phyloP scores from a whole-genome alignment of 2,888 invertebrate species.

The Folsomia manolachei region DNA sequence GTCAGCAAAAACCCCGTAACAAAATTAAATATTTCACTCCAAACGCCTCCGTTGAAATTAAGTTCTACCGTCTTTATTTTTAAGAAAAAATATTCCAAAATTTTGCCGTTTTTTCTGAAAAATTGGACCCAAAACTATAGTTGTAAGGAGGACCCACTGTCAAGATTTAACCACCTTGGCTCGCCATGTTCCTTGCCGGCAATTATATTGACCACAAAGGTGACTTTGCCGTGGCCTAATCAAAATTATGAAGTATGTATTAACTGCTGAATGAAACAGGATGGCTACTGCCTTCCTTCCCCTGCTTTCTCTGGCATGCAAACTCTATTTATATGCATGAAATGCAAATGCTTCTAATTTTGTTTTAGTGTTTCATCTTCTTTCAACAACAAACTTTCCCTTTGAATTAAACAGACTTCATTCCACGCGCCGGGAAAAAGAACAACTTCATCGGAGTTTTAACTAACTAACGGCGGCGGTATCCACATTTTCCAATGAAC shows the following conservation, averaged over 20 bases:
- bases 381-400: not conserved
- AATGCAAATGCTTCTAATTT: conserved; percentile 36
- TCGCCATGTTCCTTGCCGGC: too few relatives aligned
- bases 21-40: too few relatives aligned
- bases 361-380: conserved; percentile 23
- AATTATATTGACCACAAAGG: not conserved
- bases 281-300: not conserved
- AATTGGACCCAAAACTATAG: too few relatives aligned
- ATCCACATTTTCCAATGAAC: not conserved
- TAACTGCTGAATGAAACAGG: conserved; percentile 13
- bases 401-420: conserved; percentile 1
- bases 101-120: too few relatives aligned
- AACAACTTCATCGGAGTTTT: too few relatives aligned
- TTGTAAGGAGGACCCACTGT: too few relatives aligned
- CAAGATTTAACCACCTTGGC: too few relatives aligned
- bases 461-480: not conserved
- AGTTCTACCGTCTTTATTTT: too few relatives aligned
- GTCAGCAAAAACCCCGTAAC: too few relatives aligned
- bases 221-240: not conserved
- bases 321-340: conserved; percentile 34
- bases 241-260: conserved; percentile 18
- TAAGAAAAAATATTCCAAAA: too few relatives aligned
- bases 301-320: conserved; percentile 8
- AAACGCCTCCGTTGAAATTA: too few relatives aligned
- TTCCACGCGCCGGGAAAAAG: too few relatives aligned